Conservation (phyloP, 1,140 invertebrate genomes). For the Lethocerus indicus region DNA sequence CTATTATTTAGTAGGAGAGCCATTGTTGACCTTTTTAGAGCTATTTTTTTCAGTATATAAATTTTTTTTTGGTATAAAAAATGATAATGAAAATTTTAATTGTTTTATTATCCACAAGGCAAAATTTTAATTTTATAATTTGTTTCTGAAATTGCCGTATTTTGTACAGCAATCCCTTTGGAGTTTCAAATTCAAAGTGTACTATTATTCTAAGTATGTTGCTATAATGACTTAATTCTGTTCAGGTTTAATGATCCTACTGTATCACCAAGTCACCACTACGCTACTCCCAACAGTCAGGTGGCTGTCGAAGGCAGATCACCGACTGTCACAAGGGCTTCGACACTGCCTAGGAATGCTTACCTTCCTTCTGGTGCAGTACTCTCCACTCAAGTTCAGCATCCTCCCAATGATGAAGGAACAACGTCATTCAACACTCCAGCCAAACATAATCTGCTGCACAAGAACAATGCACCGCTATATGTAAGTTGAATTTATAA, state of each 20-base stretch:
- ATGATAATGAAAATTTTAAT: not conserved
- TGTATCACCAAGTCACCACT: constrained; percentile 17
- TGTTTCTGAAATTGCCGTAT: not conserved
- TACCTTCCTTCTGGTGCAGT: constrained; percentile 33
- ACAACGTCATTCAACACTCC: constrained; percentile 29
- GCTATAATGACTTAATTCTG: not conserved
- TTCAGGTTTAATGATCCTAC: constrained; percentile 27
- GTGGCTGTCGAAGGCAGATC: constrained; percentile 19
- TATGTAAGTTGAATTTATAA: too few species aligned
- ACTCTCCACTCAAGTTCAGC: constrained; percentile 29
- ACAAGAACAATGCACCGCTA: too few species aligned
- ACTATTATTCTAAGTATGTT: not conserved
- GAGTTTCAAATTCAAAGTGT: not conserved
- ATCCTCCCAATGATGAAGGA: constrained; percentile 22
- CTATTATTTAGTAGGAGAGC: too few species aligned
- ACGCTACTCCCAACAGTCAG: not conserved
- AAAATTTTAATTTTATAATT: not conserved
- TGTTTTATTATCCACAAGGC: not conserved
- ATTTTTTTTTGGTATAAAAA: not conserved
- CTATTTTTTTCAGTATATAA: too few species aligned
- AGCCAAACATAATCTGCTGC: constrained; percentile 23
- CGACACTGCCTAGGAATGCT: constrained; percentile 51
- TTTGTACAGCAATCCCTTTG: not conserved
- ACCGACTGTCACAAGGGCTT: constrained; percentile 38
- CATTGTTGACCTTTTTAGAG: too few species aligned